Percentiles rank a stretch among this genome's conserved stretches.
Conservation (phyloP, 2,888 invertebrate species). For the Ischnus inquisitorius region DNA sequence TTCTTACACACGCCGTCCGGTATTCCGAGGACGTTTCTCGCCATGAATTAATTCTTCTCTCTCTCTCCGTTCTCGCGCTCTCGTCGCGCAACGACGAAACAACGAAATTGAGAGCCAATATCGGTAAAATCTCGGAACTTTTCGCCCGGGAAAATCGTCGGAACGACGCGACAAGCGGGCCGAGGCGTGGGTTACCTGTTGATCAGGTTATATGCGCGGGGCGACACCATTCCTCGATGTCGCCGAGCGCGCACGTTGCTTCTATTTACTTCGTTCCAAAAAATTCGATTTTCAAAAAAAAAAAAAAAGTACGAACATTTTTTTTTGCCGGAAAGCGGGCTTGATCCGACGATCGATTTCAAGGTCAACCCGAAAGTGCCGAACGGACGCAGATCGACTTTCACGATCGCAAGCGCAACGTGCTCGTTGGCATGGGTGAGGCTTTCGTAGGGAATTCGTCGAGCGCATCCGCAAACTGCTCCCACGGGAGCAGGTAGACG, state of each 20-base stretch:
- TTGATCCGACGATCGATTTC: no score
- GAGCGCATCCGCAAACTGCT: background rate
- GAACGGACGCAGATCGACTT: background rate
- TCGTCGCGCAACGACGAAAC: no score
- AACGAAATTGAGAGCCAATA: no score
- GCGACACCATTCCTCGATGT: background rate
- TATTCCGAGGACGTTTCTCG: slow-evolving; percentile 14
- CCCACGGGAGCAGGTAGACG: background rate
- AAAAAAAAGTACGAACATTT: no score
- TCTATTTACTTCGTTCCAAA: background rate
- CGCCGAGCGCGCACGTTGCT: slow-evolving; percentile 38
- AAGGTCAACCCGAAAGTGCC: background rate
- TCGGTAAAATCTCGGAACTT: no score
- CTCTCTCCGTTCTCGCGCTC: background rate
- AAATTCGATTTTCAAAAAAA: background rate
- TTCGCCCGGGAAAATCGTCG: no score
- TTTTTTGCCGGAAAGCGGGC: no score
- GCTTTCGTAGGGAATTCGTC: background rate
- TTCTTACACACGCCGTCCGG: slow-evolving; percentile 50
- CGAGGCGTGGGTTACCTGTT: background rate
- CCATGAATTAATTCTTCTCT: background rate
- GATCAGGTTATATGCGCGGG: background rate
- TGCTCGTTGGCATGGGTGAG: background rate
- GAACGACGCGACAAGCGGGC: background rate
- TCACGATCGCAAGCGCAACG: slow-evolving; percentile 1